Evolutionary conservation across 2,113 vertebrate genomes (phyloP).

Genomic region (Uropsilus gracilis): DNA sequence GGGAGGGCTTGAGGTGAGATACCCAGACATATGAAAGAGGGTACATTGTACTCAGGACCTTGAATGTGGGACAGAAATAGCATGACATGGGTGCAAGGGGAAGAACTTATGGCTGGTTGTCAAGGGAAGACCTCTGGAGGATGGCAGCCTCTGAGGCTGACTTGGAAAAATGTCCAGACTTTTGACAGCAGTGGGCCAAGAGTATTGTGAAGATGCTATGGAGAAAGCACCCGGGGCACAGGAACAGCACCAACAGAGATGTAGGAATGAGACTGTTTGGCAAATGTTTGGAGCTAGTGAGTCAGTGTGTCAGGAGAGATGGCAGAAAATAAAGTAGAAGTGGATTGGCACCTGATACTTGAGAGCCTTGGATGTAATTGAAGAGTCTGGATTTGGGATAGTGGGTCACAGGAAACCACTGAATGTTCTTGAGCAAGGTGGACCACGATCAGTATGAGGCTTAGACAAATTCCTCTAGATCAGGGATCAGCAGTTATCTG

Average conservation of each 20-base stretch:
- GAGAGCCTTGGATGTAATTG: neutral
- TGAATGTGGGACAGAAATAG: neutral
- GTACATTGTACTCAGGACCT: neutral
- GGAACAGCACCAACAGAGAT: neutral
- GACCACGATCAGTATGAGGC: neutral
- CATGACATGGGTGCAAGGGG: neutral
- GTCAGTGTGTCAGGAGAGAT: neutral
- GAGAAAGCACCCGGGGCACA: neutral
- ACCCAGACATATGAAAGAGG: neutral
- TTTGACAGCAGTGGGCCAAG: neutral
- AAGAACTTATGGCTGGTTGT: neutral
- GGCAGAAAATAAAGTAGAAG: neutral
- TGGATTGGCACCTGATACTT: neutral
- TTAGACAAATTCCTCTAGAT: neutral
- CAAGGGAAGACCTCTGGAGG: neutral
- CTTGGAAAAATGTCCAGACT: neutral
- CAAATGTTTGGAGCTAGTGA: neutral
- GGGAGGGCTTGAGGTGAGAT: neutral
- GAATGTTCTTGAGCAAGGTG: neutral
- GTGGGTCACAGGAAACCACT: neutral
- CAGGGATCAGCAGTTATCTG: neutral
- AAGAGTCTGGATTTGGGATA: neutral
- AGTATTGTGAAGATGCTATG: neutral
- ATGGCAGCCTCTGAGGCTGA: neutral
- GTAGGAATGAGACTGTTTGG: neutral